A percentile compares a stretch with the other conserved stretches of the same genome.
Conservation (phyloP, 2,113 vertebrate genomes). For the Narcine bancroftii region DNA sequence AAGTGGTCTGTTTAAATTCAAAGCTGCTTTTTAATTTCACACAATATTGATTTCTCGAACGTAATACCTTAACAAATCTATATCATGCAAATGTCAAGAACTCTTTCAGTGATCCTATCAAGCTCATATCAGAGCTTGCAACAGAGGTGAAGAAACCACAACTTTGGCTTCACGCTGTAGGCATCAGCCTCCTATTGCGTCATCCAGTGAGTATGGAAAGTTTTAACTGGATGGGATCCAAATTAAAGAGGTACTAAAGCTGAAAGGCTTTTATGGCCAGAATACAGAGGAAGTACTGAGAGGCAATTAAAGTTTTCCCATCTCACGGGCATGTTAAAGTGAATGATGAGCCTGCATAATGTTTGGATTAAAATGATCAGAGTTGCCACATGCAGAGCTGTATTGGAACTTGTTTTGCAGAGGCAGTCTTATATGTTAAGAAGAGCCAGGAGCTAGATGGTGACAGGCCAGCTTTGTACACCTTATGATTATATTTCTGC, state of each 20-base stretch:
- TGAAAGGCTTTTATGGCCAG: neutral
- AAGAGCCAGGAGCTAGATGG: neutral
- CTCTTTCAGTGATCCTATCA: neutral
- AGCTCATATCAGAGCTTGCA: neutral
- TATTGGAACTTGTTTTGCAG: neutral
- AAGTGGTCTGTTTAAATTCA: neutral
- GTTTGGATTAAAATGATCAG: neutral
- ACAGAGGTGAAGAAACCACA: neutral
- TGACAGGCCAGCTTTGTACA: neutral
- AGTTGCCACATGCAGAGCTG: neutral
- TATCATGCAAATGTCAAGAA: neutral
- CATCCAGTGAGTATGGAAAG: neutral
- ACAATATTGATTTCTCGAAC: neutral
- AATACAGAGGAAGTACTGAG: conserved; percentile 6
- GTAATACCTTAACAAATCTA: neutral
- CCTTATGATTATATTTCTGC: neutral
- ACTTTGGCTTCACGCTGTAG: neutral
- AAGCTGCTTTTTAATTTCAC: neutral
- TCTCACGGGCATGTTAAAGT: neutral
- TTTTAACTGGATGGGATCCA: neutral
- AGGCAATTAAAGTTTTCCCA: conserved; percentile 4
- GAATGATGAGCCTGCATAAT: neutral
- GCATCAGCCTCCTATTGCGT: neutral
- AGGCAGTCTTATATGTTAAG: neutral
- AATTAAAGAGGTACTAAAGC: neutral